Evolutionary conservation across 2,888 invertebrate genomes (phyloP).

Genomic region (Elmis aenea): DNA sequence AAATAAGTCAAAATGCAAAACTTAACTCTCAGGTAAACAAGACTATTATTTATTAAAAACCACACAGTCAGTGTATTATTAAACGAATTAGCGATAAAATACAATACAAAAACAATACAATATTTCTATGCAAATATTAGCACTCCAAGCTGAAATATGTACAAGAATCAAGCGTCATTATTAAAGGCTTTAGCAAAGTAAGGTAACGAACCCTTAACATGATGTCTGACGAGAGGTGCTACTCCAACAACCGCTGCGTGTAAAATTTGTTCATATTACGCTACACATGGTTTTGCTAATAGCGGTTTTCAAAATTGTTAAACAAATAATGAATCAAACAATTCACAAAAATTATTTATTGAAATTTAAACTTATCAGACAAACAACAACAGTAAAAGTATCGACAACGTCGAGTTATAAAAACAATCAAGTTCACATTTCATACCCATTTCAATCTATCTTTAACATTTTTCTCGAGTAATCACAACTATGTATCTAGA

Average conservation of each 20-base stretch:
- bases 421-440: background rate
- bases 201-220: slow-evolving; percentile 44
- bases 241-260: slow-evolving; percentile 47
- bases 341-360: slow-evolving; percentile 7
- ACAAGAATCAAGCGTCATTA: slow-evolving; percentile 26
- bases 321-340: slow-evolving; percentile 1
- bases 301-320: background rate
- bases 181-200: slow-evolving; percentile 27
- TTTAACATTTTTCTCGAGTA: too few relatives aligned
- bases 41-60: too few relatives aligned
- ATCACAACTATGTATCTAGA: too few relatives aligned
- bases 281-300: slow-evolving; percentile 7
- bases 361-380: slow-evolving; percentile 7
- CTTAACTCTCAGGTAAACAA: too few relatives aligned
- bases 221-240: slow-evolving; percentile 43
- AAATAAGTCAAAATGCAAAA: too few relatives aligned
- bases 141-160: slow-evolving; percentile 46
- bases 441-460: too few relatives aligned
- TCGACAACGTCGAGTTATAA: background rate
- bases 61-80: too few relatives aligned
- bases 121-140: slow-evolving; percentile 39
- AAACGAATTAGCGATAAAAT: slow-evolving; percentile 27
- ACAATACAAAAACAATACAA: slow-evolving; percentile 58
- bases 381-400: slow-evolving; percentile 3
- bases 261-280: slow-evolving; percentile 30